These are phyloP conservation scores for Perizoma flavofasciatum DNA, from an alignment of 2,888 invertebrate species.

Conservation along the genomic window DNA sequence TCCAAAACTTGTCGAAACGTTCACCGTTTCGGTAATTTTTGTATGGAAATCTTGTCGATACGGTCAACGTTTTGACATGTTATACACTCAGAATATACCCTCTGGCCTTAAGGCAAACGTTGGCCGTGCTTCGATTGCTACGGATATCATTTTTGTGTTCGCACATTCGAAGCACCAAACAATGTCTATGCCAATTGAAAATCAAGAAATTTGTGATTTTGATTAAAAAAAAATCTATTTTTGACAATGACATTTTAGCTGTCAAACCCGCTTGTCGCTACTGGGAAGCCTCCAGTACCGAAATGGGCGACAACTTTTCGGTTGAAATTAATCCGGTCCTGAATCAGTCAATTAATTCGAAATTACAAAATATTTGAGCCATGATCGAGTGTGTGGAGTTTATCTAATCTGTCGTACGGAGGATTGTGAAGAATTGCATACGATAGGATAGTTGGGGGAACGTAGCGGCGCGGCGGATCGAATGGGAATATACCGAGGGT, in stretches of 20 bases:
- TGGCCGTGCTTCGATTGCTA: no score
- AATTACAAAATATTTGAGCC: slow-evolving; percentile 35
- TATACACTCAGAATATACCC: no score
- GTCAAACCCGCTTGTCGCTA: slow-evolving; percentile 8
- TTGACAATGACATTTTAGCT: slow-evolving; percentile 15
- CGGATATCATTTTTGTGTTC: neutral
- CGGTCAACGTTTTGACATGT: no score
- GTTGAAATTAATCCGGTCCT: slow-evolving; percentile 27
- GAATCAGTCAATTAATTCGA: slow-evolving; percentile 37
- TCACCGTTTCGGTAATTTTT: no score
- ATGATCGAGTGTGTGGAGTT: slow-evolving; percentile 36
- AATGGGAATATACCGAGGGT: slow-evolving; percentile 15
- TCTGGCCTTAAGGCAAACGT: no score
- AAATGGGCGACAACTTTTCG: neutral
- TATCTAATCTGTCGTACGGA: slow-evolving; percentile 30
- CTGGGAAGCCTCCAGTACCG: slow-evolving; percentile 6
- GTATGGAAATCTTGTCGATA: no score
- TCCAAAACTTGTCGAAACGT: no score
- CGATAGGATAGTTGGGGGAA: slow-evolving; percentile 4
- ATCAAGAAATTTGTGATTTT: slow-evolving; percentile 17
- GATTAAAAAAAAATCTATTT: slow-evolving; percentile 16
- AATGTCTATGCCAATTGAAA: slow-evolving; percentile 1
- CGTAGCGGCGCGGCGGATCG: slow-evolving; percentile 11
- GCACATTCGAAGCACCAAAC: neutral
- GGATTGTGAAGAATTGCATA: slow-evolving; percentile 11